Conservation (phyloP, 2,888 invertebrate species). For the Cheilosia urbana region DNA sequence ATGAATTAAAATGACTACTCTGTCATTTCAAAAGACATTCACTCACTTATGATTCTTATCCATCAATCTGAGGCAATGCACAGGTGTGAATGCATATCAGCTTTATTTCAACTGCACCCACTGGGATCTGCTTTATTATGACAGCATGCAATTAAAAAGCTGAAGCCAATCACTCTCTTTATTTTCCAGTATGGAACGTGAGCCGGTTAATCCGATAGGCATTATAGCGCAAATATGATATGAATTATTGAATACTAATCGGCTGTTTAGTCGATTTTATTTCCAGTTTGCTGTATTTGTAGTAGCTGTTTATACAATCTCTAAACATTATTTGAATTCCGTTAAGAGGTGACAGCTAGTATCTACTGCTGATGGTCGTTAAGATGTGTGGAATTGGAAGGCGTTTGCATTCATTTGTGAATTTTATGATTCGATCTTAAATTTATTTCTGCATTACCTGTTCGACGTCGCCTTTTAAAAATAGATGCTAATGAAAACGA, state of each 20-base stretch:
- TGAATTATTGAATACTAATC: not conserved
- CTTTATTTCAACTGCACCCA: conserved; percentile 1
- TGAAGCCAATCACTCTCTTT: not conserved
- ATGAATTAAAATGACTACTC: too few relatives aligned
- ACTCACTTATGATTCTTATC: not conserved
- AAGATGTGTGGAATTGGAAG: not conserved
- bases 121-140: not conserved
- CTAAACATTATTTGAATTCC: not conserved
- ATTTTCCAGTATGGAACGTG: not conserved
- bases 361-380: not conserved
- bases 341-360: not conserved
- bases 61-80: not conserved
- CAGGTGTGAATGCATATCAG: not conserved
- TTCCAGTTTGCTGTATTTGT: not conserved
- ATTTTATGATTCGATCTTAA: too few relatives aligned
- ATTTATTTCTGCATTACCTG: too few relatives aligned
- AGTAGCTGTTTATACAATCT: not conserved
- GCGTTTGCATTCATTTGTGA: not conserved
- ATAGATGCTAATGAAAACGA: too few relatives aligned
- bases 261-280: not conserved
- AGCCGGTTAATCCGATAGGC: not conserved
- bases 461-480: too few relatives aligned
- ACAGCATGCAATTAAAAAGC: not conserved
- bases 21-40: not conserved
- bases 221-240: not conserved